Conservation (phyloP, 35 echinoderm and acorn worm genomes). For the Strongylocentrotus purpuratus region DNA sequence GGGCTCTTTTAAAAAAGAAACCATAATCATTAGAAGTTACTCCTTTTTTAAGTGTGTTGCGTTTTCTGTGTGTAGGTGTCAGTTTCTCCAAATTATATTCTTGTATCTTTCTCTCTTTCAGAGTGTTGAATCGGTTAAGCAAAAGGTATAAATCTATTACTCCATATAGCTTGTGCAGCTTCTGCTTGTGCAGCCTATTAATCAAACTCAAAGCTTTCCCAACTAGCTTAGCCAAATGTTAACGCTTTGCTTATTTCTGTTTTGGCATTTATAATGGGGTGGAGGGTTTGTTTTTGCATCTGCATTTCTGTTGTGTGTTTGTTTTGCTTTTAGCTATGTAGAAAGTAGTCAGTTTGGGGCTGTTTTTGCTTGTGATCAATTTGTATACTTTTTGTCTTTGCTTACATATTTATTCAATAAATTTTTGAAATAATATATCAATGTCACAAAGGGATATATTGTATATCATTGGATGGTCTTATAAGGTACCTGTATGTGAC, state of each 20-base stretch:
- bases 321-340: neutral
- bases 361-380: neutral
- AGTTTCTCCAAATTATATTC: neutral
- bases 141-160: conserved; percentile 53
- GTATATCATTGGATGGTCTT: neutral
- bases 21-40: too few species aligned
- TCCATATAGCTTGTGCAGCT: neutral
- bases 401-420: neutral
- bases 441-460: too few species aligned
- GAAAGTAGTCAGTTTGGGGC: neutral
- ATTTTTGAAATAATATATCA: too few species aligned
- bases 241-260: neutral
- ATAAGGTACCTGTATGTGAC: too few species aligned
- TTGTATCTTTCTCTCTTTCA: conserved; percentile 24
- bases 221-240: neutral
- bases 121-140: conserved; percentile 23
- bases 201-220: neutral
- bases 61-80: too few species aligned
- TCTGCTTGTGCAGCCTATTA: neutral
- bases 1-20: too few species aligned
- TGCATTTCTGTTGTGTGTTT: neutral
- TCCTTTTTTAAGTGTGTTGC: too few species aligned
- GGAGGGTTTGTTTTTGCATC: neutral
- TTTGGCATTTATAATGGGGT: neutral
- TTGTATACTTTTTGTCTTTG: neutral